Evolutionary conservation across 1,140 invertebrate genomes (phyloP).

Genomic region (Tigriopus japonicus): DNA sequence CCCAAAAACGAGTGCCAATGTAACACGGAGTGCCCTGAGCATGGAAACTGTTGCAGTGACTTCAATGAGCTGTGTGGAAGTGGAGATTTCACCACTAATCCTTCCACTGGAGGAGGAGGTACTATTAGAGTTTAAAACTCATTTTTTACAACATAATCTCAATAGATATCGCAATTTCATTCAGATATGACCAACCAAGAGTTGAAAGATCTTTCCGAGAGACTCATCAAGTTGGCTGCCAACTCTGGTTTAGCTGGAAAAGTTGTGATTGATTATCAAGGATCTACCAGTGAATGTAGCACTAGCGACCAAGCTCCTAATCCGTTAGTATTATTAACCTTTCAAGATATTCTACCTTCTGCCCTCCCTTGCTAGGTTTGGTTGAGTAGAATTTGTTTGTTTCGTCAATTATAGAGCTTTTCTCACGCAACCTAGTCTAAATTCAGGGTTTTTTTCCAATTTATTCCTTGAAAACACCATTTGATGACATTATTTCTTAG

Average conservation of each 20-base stretch:
- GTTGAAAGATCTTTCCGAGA: conserved; percentile 15
- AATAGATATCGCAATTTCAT: background rate
- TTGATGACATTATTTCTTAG: conserved; percentile 23
- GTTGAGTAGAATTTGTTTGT: too few species aligned
- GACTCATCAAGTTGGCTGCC: conserved; percentile 14
- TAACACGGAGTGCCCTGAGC: conserved; percentile 7
- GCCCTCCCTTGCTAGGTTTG: too few species aligned
- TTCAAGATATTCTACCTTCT: too few species aligned
- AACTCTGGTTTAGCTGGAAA: conserved; percentile 7
- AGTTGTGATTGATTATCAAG: conserved; percentile 15
- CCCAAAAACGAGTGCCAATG: conserved; percentile 15
- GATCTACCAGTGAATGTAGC: conserved; percentile 3
- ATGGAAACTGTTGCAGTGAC: conserved; percentile 14
- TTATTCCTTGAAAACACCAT: too few species aligned
- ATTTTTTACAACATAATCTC: too few species aligned
- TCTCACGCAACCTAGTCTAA: too few species aligned
- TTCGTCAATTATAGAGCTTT: too few species aligned
- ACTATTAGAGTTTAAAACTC: too few species aligned
- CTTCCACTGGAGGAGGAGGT: background rate
- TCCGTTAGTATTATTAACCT: too few species aligned
- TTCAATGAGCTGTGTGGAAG: conserved; percentile 11
- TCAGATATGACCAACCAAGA: conserved; percentile 15
- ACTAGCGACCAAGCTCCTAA: conserved; percentile 10
- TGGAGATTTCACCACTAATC: background rate
- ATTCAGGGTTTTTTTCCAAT: too few species aligned